A percentile compares a stretch with the other conserved stretches of the same genome.
Evolutionary conservation across 2,888 invertebrate species (phyloP).

Genomic region (Drosophila acutilabella): DNA sequence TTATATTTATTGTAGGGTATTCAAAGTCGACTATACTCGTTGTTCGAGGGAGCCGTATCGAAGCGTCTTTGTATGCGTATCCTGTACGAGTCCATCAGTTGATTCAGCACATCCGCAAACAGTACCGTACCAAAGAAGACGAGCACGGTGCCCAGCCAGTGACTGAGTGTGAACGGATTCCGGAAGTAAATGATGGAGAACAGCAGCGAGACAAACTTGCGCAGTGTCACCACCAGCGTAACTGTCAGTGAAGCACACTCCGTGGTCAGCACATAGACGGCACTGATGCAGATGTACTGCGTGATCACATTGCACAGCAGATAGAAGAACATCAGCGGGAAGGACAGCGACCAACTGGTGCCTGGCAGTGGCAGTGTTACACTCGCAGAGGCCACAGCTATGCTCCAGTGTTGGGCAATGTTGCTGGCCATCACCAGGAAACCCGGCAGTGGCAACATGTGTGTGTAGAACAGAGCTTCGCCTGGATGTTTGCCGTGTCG

Average conservation of each 20-base stretch:
- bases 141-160: conserved; percentile 95
- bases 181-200: conserved; percentile 96
- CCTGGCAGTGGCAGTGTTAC: conserved; percentile 84
- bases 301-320: conserved; percentile 93
- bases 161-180: conserved; percentile 95
- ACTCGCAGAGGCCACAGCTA: conserved; percentile 89
- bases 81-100: conserved; percentile 48
- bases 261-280: conserved; percentile 97
- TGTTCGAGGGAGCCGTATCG: conserved; percentile 16
- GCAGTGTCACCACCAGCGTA: conserved; percentile 96
- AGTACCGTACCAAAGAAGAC: conserved; percentile 97
- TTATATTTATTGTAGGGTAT: not conserved
- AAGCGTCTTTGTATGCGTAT: conserved; percentile 24
- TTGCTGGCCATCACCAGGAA: conserved; percentile 93
- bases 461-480: conserved; percentile 95
- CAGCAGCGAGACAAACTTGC: conserved; percentile 97
- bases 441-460: conserved; percentile 94
- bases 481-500: conserved; percentile 96
- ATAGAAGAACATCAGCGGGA: conserved; percentile 92
- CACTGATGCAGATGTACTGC: conserved; percentile 97
- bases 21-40: conserved; percentile 48
- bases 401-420: conserved; percentile 90
- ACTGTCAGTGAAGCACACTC: conserved; percentile 97
- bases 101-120: conserved; percentile 92
- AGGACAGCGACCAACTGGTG: conserved; percentile 74